These are phyloP conservation scores for Sitobion miscanthi DNA, from an alignment of 1,140 invertebrate species.

Conservation along the genomic window DNA sequence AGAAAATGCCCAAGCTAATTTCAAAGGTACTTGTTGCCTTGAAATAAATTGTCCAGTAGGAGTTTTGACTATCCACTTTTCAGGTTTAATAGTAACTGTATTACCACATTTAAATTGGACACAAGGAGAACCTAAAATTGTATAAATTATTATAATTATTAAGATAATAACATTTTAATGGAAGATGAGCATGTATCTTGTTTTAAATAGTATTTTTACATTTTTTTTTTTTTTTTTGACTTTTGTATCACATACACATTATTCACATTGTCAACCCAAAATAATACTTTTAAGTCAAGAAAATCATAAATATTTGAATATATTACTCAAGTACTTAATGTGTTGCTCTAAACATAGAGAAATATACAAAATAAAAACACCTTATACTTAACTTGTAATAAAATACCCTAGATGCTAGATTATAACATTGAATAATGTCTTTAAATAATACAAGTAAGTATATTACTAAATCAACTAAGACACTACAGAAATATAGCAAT, in stretches of 20 bases:
- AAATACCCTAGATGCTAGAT: not conserved
- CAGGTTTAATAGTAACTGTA: constrained; percentile 74
- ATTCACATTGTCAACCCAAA: no score
- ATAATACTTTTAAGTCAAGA: not conserved
- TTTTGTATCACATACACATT: not conserved
- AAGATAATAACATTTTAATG: not conserved
- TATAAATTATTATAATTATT: not conserved
- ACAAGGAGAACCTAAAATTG: constrained; percentile 73
- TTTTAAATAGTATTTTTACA: not conserved
- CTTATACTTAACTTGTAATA: not conserved
- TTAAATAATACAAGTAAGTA: not conserved
- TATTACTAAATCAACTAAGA: not conserved
- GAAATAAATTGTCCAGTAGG: constrained; percentile 70
- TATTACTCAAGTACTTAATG: not conserved
- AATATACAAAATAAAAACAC: not conserved
- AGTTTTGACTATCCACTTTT: constrained; percentile 83
- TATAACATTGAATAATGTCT: not conserved
- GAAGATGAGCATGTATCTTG: not conserved
- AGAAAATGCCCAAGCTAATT: constrained; percentile 95
- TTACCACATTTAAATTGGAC: constrained; percentile 84
- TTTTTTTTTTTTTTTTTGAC: no score
- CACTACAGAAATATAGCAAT: not conserved
- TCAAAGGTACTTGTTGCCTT: constrained; percentile 84
- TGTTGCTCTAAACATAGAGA: not conserved
- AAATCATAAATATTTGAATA: not conserved